phyloP scores from a whole-genome alignment of 2,113 vertebrate genomes.

The Cheilinus undulatus region DNA sequence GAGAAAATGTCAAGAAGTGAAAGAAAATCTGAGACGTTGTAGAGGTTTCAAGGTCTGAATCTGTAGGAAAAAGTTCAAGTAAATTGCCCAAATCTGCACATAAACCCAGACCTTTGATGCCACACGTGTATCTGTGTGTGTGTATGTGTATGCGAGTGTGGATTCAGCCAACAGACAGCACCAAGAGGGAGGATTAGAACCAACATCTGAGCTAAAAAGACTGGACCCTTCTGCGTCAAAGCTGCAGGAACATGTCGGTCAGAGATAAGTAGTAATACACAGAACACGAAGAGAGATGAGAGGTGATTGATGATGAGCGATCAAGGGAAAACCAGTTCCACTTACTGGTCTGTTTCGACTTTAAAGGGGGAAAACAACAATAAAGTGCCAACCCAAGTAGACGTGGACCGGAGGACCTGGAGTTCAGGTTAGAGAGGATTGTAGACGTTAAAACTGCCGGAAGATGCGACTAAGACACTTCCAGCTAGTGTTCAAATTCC shows the following conservation, averaged over 20 bases:
- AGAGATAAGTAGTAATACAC: slow-evolving; percentile 54
- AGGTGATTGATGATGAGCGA: not conserved
- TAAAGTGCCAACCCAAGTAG: slow-evolving; percentile 17
- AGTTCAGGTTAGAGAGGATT: slow-evolving; percentile 10
- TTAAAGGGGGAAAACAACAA: not conserved
- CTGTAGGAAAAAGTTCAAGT: slow-evolving; percentile 65
- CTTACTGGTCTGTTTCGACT: slow-evolving; percentile 21
- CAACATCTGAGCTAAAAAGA: slow-evolving; percentile 42
- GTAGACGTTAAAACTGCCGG: slow-evolving; percentile 1
- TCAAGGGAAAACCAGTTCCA: not conserved
- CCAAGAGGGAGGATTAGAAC: slow-evolving; percentile 67
- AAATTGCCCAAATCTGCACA: slow-evolving; percentile 57
- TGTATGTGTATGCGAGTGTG: slow-evolving; percentile 12
- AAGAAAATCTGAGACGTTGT: slow-evolving; percentile 45
- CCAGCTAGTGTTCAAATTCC: slow-evolving; percentile 54
- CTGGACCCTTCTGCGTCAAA: slow-evolving; percentile 38
- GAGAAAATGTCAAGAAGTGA: slow-evolving; percentile 29
- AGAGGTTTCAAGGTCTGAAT: slow-evolving; percentile 66
- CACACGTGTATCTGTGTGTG: slow-evolving; percentile 7
- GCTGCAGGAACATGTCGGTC: slow-evolving; percentile 36
- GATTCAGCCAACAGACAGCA: slow-evolving; percentile 76
- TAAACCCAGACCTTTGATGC: slow-evolving; percentile 49
- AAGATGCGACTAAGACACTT: not conserved
- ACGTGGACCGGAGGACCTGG: slow-evolving; percentile 9
- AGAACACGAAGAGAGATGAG: slow-evolving; percentile 32